Evolutionary conservation across 2,113 vertebrate genomes (phyloP).

Genomic region (Ancistrus triradiatus): DNA sequence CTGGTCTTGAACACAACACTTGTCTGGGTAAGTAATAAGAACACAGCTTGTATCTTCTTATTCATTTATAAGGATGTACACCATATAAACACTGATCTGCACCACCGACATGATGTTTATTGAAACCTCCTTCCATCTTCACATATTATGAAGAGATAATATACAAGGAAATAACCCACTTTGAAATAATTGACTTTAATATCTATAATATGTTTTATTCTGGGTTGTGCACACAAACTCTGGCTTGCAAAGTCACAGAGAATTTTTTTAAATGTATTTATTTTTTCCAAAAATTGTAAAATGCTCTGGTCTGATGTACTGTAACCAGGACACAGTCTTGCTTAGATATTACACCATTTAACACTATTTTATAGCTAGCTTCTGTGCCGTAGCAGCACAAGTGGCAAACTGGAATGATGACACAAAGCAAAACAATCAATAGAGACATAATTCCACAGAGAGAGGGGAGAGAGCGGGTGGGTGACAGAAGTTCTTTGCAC

Average conservation of each 20-base stretch:
- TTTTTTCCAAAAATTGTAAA: conserved; percentile 28
- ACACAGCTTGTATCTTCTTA: no score
- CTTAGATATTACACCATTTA: conserved; percentile 20
- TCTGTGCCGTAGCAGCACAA: no score
- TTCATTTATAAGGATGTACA: no score
- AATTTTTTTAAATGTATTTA: no score
- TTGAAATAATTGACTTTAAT: conserved; percentile 33
- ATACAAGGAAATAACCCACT: conserved; percentile 34
- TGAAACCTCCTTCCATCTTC: conserved; percentile 29
- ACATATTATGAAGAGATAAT: conserved; percentile 37
- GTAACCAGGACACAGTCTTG: neutral
- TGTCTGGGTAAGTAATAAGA: no score
- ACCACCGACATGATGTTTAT: conserved; percentile 27
- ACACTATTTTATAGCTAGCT: no score
- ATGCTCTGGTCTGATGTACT: conserved; percentile 3
- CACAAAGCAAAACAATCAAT: conserved; percentile 16
- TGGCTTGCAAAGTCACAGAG: neutral
- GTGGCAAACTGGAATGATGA: conserved; percentile 8
- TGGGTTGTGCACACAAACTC: neutral
- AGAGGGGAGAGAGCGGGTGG: neutral
- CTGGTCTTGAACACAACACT: no score
- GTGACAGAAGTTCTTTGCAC: neutral
- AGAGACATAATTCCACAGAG: conserved; percentile 3
- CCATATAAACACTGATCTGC: no score
- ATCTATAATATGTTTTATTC: conserved; percentile 14